Evolutionary conservation across 2,113 vertebrate genomes (phyloP), one percentile per base, ranked within the genome.

Genomic region (Oncorhynchus clarkii): DNA sequence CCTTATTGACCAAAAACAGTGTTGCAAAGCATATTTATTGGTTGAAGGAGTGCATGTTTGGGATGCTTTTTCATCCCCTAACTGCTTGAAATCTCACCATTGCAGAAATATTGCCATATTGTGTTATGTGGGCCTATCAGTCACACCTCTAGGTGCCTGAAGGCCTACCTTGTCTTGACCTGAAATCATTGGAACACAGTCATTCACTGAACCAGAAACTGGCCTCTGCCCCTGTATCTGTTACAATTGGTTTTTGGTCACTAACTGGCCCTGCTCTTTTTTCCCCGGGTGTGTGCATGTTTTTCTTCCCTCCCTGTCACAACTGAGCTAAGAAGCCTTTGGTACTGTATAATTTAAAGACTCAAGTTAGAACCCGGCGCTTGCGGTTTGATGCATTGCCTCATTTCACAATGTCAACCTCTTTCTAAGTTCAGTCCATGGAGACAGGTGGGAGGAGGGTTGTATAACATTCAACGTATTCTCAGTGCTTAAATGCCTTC

Each of bases 361-460:
- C 6, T 3, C 14, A 20, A 29, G 29, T 67, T 29, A 31, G 66
- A 29, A 34, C 5, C 14, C 27, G 29, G 64, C 18, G 5, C 5
- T 31, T 18, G 13, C 26, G 16, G 29, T 67, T 20, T 3, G 5
- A 16, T 31, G n/a, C 12, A 66, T 66, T 57, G 16, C 16, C 1
- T 20, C 3, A 1, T 62, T 22, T 16, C 59, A 22, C 59, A 22
- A 22, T 60, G 64, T 68, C 57, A 14, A 12, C 5, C 48, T 11
- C 54, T 78, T 71, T 79, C 86, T 86, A 81, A 87, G 80, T 89
- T 86, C 77, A 80, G 70, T 80, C 67, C 78, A 74, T 18, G 14
- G 7, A 13, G 39, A 11, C 9, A 45, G 39, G 81, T 84, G 45
- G 59, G 59, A 20, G n/a, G 84, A 78, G 67, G 71, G 70, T 74